phyloP scores from a whole-genome alignment of 2,797 vertebrate genomes.

The Enoplosus armatus region DNA sequence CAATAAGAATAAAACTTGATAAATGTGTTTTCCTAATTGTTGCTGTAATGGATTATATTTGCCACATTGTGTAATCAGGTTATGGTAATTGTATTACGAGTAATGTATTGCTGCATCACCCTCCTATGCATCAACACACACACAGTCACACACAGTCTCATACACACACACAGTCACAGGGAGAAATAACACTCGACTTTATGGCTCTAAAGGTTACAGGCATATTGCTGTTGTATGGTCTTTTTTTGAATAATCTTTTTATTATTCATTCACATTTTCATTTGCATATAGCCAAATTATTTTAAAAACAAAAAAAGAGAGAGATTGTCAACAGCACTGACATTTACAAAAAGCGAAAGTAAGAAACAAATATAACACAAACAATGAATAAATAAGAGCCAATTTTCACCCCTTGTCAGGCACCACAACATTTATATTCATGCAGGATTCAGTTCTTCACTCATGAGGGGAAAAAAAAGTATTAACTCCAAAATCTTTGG shows the following conservation, averaged over 20 bases:
- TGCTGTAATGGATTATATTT: constrained; percentile 47
- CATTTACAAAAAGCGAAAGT: not conserved
- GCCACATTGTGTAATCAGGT: constrained; percentile 41
- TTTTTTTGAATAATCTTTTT: not conserved
- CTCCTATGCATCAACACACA: constrained; percentile 24
- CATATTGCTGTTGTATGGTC: not conserved
- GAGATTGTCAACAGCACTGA: not conserved
- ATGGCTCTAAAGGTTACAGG: not conserved
- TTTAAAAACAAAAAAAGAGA: not conserved
- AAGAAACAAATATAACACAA: not conserved
- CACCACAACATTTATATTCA: not conserved
- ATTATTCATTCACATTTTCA: not conserved
- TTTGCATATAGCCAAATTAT: not conserved
- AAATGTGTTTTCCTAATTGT: constrained; percentile 44
- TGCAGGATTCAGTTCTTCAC: not conserved
- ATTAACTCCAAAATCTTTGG: not conserved
- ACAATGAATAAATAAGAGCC: not conserved
- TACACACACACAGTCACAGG: constrained; percentile 1
- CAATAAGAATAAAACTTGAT: constrained; percentile 39
- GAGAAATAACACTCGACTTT: constrained; percentile 7
- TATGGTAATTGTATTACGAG: constrained; percentile 46
- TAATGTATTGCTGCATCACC: constrained; percentile 34
- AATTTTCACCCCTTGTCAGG: not conserved
- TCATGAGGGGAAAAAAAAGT: not conserved
- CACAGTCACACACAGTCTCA: not conserved